phyloP scores from a whole-genome alignment of 2,888 invertebrate species.

The Euplagia quadripunctaria region DNA sequence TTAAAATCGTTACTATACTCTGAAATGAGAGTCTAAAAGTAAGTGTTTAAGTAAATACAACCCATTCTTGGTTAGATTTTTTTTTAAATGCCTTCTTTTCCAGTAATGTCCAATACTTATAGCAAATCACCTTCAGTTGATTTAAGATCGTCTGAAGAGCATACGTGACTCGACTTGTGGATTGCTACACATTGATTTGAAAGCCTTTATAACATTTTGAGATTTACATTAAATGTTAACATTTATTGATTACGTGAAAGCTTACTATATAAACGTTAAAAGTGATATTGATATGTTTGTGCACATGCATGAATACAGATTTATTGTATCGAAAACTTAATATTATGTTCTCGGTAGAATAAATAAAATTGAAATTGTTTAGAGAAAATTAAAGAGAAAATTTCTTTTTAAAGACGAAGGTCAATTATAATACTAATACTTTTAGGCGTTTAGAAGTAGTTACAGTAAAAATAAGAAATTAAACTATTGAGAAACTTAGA shows the following conservation, averaged over 20 bases:
- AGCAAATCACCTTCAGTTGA: slow-evolving; percentile 13
- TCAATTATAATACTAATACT: background rate
- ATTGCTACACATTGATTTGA: slow-evolving; percentile 12
- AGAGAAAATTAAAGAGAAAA: too few relatives aligned
- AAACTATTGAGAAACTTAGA: background rate
- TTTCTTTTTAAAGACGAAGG: background rate
- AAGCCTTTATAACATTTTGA: slow-evolving; percentile 1
- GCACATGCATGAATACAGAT: background rate
- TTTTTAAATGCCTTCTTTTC: background rate
- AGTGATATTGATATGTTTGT: background rate
- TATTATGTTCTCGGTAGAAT: too few relatives aligned
- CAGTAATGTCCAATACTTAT: slow-evolving; percentile 12
- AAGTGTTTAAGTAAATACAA: background rate
- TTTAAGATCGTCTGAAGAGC: slow-evolving; percentile 22
- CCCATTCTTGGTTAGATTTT: background rate
- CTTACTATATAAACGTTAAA: background rate
- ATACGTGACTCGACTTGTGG: slow-evolving; percentile 20
- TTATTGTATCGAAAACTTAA: too few relatives aligned
- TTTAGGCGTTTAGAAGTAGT: background rate
- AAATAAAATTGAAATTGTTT: too few relatives aligned
- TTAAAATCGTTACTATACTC: background rate
- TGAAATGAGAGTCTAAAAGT: background rate
- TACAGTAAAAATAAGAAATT: background rate
- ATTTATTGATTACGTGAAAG: background rate
- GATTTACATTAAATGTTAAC: background rate